Evolutionary conservation across 2,888 invertebrate genomes (phyloP), one percentile per base, ranked within the genome.

Genomic region (Macrosiphum euphorbiae): DNA sequence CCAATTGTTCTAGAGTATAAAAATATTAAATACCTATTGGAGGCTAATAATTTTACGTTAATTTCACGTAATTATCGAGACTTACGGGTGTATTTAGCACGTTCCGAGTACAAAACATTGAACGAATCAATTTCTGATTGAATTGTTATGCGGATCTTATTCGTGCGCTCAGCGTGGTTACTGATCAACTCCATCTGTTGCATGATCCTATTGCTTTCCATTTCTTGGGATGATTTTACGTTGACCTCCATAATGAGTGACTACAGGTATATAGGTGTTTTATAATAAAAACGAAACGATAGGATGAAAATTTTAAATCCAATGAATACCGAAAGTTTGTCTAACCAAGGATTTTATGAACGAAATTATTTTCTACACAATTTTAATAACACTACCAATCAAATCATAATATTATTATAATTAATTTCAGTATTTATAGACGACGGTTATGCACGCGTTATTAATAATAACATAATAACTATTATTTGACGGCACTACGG

Each of bases 111-210:
- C n/a, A 94, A 67, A 87, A 78, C 90, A 90, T 90, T 94, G 44
- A 94, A 94, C 28, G 94, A 94, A 87, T 94, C 94, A 52, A 94
- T 90, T 5, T 94, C 94, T 11, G 90, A 67, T 47, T 94, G 94
- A 90, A 94, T 90, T 8, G 85, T 90, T 52, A 94, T 67, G 87
- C 94, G 94, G n/a, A 94, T 90, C 41, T 90, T 67, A 90, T 94
- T 94, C 20, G 94, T 67, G n/a, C 67, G 90, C 8, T 90, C 67
- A 41, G 90, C 50, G 61, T 94, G 94, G 61, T 94, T 90, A 50
- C 94, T 94, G 26, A 94, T 94, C 41, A 90, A 86, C 61, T 94
- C 94, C 94, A 94, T 90, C 24, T 90, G 94, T 90, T 94, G 94
- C 90, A 94, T 87, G 41, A 94, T 90, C 67, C 87, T 87, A 87